A percentile compares a stretch with the other conserved stretches of the same genome.
Conservation (phyloP, 2,888 invertebrate genomes). For the Caenorhabditis macrosperma region DNA sequence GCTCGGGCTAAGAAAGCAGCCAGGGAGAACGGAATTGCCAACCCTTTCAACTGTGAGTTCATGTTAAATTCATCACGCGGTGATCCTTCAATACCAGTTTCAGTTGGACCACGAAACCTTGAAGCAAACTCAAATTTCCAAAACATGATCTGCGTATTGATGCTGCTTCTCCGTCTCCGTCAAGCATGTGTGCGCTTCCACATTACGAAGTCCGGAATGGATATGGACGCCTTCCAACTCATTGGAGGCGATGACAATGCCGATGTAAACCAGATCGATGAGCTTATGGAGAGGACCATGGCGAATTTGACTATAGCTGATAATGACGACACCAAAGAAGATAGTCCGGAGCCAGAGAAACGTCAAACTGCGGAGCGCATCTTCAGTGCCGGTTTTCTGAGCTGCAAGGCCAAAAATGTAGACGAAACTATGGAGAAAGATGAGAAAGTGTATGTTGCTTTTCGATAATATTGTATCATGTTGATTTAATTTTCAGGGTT, state of each 20-base stretch:
- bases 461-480: too few species aligned
- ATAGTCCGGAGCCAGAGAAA: not conserved
- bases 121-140: constrained; percentile 54
- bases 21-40: constrained; percentile 55
- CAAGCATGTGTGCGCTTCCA: constrained; percentile 93
- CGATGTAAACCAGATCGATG: constrained; percentile 33
- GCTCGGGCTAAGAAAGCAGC: constrained; percentile 35
- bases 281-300: constrained; percentile 66
- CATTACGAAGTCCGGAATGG: constrained; percentile 84
- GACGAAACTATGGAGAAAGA: constrained; percentile 51
- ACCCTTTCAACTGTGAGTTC: constrained; percentile 71
- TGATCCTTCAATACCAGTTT: too few species aligned
- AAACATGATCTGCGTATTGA: constrained; percentile 82
- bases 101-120: constrained; percentile 63
- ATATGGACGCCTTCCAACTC: constrained; percentile 74
- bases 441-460: constrained; percentile 64
- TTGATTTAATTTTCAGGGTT: constrained; percentile 81
- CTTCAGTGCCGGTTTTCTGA: constrained; percentile 64
- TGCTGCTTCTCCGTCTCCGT: constrained; percentile 88
- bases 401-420: constrained; percentile 55
- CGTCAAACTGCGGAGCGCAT: constrained; percentile 51
- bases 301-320: constrained; percentile 65
- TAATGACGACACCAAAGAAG: constrained; percentile 36
- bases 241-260: constrained; percentile 64
- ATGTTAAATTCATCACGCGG: too few species aligned